Evolutionary conservation across 2,113 vertebrate genomes (phyloP).

Genomic region (Neopipo cinnamomea): DNA sequence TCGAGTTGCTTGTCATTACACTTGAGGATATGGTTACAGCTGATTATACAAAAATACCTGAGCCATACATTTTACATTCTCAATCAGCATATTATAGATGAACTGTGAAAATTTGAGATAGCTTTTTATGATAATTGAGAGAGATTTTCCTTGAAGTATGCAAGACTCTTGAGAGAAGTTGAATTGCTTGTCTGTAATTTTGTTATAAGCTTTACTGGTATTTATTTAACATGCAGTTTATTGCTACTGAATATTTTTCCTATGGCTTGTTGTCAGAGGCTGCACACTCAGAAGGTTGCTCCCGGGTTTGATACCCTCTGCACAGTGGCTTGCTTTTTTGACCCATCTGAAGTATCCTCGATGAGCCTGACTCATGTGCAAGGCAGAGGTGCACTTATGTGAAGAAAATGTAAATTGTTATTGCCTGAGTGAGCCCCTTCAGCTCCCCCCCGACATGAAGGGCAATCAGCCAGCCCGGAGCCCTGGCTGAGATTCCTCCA

Average conservation of each 20-base stretch:
- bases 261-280: background rate
- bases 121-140: slow-evolving; percentile 78
- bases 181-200: slow-evolving; percentile 75
- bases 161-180: slow-evolving; percentile 66
- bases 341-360: background rate
- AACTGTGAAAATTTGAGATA: slow-evolving; percentile 75
- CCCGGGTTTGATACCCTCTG: background rate
- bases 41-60: slow-evolving; percentile 70
- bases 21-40: slow-evolving; percentile 64
- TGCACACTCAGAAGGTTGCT: background rate
- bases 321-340: background rate
- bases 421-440: background rate
- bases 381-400: background rate
- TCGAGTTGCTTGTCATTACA: slow-evolving; percentile 67
- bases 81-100: slow-evolving; percentile 72
- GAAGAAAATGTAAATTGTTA: background rate
- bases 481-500: background rate
- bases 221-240: slow-evolving; percentile 72
- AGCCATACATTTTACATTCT: slow-evolving; percentile 69
- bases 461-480: background rate
- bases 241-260: slow-evolving; percentile 59
- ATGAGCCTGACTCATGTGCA: background rate
- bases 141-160: slow-evolving; percentile 73
- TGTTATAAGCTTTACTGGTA: slow-evolving; percentile 70
- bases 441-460: background rate